These are phyloP conservation scores for Malacosoma neustria DNA, from an alignment of 2,888 invertebrate species.

Conservation along the genomic window DNA sequence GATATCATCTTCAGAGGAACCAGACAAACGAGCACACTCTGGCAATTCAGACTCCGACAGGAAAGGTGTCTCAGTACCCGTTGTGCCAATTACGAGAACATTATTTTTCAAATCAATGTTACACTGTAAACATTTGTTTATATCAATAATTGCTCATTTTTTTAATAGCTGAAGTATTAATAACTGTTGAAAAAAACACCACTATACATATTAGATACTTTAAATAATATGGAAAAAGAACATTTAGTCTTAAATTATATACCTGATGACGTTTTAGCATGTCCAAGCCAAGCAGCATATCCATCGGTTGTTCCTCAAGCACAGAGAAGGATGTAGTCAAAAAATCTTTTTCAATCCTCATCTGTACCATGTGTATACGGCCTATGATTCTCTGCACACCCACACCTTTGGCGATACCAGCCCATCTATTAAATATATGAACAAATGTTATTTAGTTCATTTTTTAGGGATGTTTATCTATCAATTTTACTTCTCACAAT, in stretches of 20 bases:
- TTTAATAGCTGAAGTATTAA: too few species aligned
- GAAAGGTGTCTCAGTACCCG: constrained; percentile 92
- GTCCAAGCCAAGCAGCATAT: constrained; percentile 97
- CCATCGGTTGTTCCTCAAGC: constrained; percentile 97
- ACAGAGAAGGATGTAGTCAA: constrained; percentile 97
- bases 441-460: too few species aligned
- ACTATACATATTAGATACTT: too few species aligned
- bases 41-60: constrained; percentile 80
- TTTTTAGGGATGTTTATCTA: too few species aligned
- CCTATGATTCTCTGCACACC: constrained; percentile 97
- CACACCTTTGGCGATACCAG: constrained; percentile 97
- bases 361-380: constrained; percentile 96
- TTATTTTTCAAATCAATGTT: constrained; percentile 93
- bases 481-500: too few species aligned
- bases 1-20: constrained; percentile 78
- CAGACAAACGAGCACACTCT: constrained; percentile 87
- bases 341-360: constrained; percentile 95
- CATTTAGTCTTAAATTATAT: too few species aligned
- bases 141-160: too few species aligned
- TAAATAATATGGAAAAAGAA: too few species aligned
- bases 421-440: constrained; percentile 78
- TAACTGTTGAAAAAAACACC: too few species aligned
- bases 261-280: constrained; percentile 98
- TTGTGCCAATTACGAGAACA: constrained; percentile 93
- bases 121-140: too few species aligned